Evolutionary conservation across 2,888 invertebrate genomes (phyloP), one percentile per base, ranked within the genome.

Genomic region (Polyommatus icarus): DNA sequence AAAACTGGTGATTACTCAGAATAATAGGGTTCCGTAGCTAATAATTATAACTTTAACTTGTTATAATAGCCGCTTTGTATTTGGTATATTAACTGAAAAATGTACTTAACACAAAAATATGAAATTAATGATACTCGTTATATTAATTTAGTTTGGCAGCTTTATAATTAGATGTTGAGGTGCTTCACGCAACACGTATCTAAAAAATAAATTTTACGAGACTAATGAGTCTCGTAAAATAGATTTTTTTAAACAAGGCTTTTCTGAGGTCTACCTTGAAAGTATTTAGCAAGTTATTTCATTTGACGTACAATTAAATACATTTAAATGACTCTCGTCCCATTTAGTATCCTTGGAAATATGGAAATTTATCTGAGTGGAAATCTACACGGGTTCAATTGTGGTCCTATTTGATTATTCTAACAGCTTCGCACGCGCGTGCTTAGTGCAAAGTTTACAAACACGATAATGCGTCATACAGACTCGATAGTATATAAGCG

Each of bases 381-480:
- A 73, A 46, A 73, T 32, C n/a, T 73, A 40, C 73, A 20, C 40
- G 73, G 20, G 73, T 73, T 40, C 46, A 46, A 46, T 1, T 46
- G 40, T 20, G 29, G 20, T 77, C 15, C 78, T 59, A 71, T 72
- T 71, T 76, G 76, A 78, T 59, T 80, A 79, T 79, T 80, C 78
- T 80, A 81, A 82, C 80, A 82, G 80, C 81, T 81, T 79, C 79
- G 88, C 90, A 91, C 89, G 89, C 87, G 89, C 84, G 83, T 72
- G 82, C 82, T 83, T 83, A 88, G 89, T 89, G 88, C 90, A 90
- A 90, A 89, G 88, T 88, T 87, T 85, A 84, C 83, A 83, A 82
- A 86, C 83, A 81, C 83, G 81, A 81, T 81, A 84, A 82, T 76
- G 79, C 83, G 80, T 82, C 81, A 83, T 78, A 76, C 59, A 79